Conservation (phyloP, 1,140 invertebrate species). For the Vanessa atalanta region DNA sequence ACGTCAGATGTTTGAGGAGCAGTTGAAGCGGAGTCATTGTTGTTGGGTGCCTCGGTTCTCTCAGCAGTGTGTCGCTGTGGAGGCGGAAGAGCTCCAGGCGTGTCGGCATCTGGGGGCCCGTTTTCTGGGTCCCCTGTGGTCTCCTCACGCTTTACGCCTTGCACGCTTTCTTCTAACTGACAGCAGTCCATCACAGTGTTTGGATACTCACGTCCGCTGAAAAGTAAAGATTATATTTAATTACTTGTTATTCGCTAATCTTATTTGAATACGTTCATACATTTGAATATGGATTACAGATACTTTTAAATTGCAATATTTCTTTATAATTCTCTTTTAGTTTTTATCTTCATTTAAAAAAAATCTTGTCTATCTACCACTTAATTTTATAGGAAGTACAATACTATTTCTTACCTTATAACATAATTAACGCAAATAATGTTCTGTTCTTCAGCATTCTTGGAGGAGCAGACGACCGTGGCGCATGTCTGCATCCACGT, state of each 20-base stretch:
- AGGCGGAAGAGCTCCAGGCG: slow-evolving; percentile 71
- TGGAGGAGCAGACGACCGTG: slow-evolving; percentile 96
- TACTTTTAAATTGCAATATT: no score
- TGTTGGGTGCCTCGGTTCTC: slow-evolving; percentile 63
- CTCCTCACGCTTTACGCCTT: slow-evolving; percentile 90
- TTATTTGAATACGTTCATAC: no score
- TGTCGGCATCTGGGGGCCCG: slow-evolving; percentile 91
- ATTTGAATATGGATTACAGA: no score
- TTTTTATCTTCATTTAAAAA: no score
- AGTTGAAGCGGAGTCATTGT: slow-evolving; percentile 61
- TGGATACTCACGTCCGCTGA: slow-evolving; percentile 94
- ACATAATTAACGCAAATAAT: slow-evolving; percentile 98
- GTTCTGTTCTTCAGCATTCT: slow-evolving; percentile 97
- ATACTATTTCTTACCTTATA: slow-evolving; percentile 85
- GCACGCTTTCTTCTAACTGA: slow-evolving; percentile 91
- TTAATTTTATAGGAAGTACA: not conserved
- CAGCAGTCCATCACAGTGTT: slow-evolving; percentile 96
- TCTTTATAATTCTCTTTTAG: no score
- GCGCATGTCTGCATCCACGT: slow-evolving; percentile 98
- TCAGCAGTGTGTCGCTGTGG: slow-evolving; percentile 68
- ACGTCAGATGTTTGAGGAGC: slow-evolving; percentile 71
- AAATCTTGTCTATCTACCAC: no score
- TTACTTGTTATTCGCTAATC: not conserved
- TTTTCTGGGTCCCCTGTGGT: slow-evolving; percentile 90
- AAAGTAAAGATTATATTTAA: slow-evolving; percentile 52